Percentiles rank a stretch among this genome's conserved stretches.
Conservation (phyloP, 2,797 vertebrate species). For the Lepus townsendii region DNA sequence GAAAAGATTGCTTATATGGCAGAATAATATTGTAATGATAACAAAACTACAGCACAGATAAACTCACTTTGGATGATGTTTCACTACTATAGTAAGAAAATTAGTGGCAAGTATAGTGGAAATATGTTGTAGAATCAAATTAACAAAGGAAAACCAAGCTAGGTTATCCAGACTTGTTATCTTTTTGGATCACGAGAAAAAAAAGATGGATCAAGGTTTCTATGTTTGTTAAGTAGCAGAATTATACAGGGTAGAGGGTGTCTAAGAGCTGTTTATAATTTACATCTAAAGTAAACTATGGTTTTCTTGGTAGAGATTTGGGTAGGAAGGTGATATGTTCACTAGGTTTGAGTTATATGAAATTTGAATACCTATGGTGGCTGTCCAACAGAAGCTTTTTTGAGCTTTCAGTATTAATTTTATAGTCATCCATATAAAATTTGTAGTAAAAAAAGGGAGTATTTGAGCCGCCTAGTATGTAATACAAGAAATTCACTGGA, state of each 20-base stretch:
- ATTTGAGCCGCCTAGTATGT: neutral
- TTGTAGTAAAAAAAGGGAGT: neutral
- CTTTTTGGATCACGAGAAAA: neutral
- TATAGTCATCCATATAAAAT: neutral
- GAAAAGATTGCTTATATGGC: neutral
- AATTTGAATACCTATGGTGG: neutral
- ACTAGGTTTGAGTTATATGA: neutral
- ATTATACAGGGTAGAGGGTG: neutral
- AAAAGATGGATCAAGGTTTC: neutral
- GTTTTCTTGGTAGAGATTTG: accelerated
- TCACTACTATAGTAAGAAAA: neutral
- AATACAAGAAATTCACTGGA: neutral
- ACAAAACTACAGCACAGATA: neutral
- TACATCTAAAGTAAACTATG: neutral
- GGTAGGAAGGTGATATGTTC: neutral
- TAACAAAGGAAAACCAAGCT: neutral
- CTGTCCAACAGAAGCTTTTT: neutral
- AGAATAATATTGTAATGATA: neutral
- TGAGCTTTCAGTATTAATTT: neutral
- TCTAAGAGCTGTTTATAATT: neutral
- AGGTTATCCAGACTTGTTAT: neutral
- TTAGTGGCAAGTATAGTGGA: neutral
- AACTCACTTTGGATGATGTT: neutral
- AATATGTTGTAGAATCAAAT: neutral
- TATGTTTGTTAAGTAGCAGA: neutral